Base-by-base conservation (phyloP, 2,797 vertebrate genomes). In the Chaenodraco wilsoni region DNA sequence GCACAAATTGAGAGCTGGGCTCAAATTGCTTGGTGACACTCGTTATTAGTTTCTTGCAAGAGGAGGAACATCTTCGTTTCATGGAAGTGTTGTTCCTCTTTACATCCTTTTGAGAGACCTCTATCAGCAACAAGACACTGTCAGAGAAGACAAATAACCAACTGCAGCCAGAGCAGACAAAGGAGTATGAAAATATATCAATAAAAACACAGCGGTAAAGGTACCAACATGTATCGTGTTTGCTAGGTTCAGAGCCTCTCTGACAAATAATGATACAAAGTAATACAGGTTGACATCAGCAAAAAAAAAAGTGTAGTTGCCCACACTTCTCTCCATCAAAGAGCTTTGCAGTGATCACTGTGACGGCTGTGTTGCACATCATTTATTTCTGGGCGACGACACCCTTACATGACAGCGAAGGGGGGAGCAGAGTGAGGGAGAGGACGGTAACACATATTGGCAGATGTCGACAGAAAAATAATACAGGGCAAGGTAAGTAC, bases 21-120 rank as follows among this genome's bases (percentile, higher is more conserved):
- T 79, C 55, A 83, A 82, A 88, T 85, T 67, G 68, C 23, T 69
- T 17, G 3, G 33, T 77, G 72, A 79, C 82, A 69, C 19, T 48
- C 78, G 56, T 21, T 58, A 74, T 86, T 86, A 62, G 70, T 50
- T 56, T 76, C 66, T 7, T 51, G 58, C 62, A 77, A 62, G 12
- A 46, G 19, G 14, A 71, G 40, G 44, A 64, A 65, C 23, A 66
- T 69, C 43, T 63, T 59, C 69, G 51, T 43, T 61, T 82, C 45
- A 66, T 59, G 64, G 48, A 58, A 62, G 59, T 50, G 72, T 77
- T 70, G 78, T 65, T 19, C 55, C 45, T 71, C 66, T 27, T 44
- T 69, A 66, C 57, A 33, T 54, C 67, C 40, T 70, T 23, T 61
- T 60, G 70, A 75, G 66, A 51, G 14, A 70, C 11, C 15, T 27